Evolutionary conservation across 2,113 vertebrate species (phyloP).

Genomic region (Herpailurus yagouaroundi): DNA sequence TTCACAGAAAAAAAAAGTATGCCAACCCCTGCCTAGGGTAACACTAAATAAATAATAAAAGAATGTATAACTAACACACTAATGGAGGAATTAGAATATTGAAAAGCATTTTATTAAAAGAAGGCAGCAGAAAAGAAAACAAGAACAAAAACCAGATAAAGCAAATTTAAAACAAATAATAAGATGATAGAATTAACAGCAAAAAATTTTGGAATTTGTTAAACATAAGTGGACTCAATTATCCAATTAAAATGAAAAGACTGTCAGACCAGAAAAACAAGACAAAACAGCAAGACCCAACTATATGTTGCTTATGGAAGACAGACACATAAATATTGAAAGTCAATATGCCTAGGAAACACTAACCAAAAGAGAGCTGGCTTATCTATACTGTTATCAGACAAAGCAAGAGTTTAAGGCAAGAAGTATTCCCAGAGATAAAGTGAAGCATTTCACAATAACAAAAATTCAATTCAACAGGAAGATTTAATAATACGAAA

Average conservation of each 20-base stretch:
- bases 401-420: neutral
- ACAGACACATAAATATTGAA: neutral
- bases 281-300: neutral
- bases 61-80: neutral
- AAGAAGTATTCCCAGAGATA: constrained; percentile 5
- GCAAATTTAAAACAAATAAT: neutral
- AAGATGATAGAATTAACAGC: neutral
- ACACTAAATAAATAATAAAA: constrained; percentile 17
- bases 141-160: neutral
- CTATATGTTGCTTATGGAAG: neutral
- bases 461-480: constrained; percentile 1
- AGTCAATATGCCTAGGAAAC: neutral
- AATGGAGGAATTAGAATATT: neutral
- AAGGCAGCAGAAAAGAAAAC: neutral
- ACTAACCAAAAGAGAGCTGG: neutral
- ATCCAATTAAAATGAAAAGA: constrained; percentile 17
- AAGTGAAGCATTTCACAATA: neutral
- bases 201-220: neutral
- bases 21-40: neutral
- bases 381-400: neutral
- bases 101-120: neutral
- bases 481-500: constrained; percentile 49
- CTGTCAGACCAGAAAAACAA: neutral
- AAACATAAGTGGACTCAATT: neutral
- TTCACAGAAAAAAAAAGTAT: neutral